These are phyloP conservation scores for Lasioglossum lativentre DNA, from an alignment of 2,888 invertebrate genomes.

Conservation along the genomic window DNA sequence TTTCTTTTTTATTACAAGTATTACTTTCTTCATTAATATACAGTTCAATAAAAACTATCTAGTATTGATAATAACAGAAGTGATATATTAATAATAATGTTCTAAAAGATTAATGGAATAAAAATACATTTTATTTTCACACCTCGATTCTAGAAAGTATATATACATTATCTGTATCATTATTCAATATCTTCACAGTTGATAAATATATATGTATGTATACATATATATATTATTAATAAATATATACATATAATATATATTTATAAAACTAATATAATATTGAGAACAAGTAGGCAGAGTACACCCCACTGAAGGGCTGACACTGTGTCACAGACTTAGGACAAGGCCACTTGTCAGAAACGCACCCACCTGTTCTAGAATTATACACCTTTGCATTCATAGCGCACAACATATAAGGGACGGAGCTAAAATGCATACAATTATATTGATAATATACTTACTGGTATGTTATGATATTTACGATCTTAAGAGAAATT, in stretches of 20 bases:
- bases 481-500: conserved; percentile 46
- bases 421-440: conserved; percentile 82
- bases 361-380: conserved; percentile 75
- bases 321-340: conserved; percentile 78
- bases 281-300: conserved; percentile 81
- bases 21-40: conserved; percentile 23
- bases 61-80: not conserved
- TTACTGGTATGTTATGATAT: conserved; percentile 59
- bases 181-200: conserved; percentile 78
- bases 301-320: conserved; percentile 74
- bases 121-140: conserved; percentile 85
- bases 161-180: conserved; percentile 83
- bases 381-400: conserved; percentile 63
- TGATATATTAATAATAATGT: conserved; percentile 38
- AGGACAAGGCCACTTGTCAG: conserved; percentile 82
- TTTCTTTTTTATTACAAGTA: conserved; percentile 21
- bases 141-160: conserved; percentile 84
- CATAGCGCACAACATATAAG: conserved; percentile 73
- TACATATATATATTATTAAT: conserved; percentile 60
- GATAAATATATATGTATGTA: conserved; percentile 69
- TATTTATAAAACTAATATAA: conserved; percentile 80
- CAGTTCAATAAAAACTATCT: conserved; percentile 17
- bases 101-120: conserved; percentile 78
- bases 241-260: conserved; percentile 69
- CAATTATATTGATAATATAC: conserved; percentile 73